Conservation (phyloP, 1,140 invertebrate genomes). For the Neomicropteryx cornuta region DNA sequence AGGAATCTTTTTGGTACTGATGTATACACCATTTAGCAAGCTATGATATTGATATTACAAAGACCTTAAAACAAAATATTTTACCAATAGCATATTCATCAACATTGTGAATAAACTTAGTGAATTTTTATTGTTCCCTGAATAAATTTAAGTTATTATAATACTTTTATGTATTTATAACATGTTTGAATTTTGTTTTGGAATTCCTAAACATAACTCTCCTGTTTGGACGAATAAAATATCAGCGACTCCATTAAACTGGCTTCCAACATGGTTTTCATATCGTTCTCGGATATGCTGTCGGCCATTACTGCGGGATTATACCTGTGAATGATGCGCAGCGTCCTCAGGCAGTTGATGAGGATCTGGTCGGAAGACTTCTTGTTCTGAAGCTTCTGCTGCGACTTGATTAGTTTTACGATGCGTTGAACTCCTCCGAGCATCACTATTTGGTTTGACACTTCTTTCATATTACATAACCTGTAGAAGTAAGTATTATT, state of each 20-base stretch:
- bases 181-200: neutral
- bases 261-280: constrained; percentile 61
- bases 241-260: constrained; percentile 61
- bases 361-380: constrained; percentile 34
- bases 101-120: too few species aligned
- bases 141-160: neutral
- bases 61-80: too few species aligned
- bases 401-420: constrained; percentile 57
- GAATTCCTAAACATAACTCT: constrained; percentile 30
- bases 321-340: constrained; percentile 40
- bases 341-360: constrained; percentile 39
- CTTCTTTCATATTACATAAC: constrained; percentile 59
- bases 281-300: constrained; percentile 46
- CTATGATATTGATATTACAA: too few species aligned
- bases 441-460: constrained; percentile 62
- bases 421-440: constrained; percentile 67
- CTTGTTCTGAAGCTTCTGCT: constrained; percentile 29
- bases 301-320: constrained; percentile 39
- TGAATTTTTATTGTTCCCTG: too few species aligned
- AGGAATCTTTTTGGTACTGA: too few species aligned
- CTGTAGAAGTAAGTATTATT: constrained; percentile 26
- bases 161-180: neutral
- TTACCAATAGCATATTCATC: too few species aligned
- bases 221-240: constrained; percentile 36
- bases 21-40: too few species aligned